phyloP scores from a whole-genome alignment of 64 coral and sea anemone genomes.

The Astreopora myriophthalma region DNA sequence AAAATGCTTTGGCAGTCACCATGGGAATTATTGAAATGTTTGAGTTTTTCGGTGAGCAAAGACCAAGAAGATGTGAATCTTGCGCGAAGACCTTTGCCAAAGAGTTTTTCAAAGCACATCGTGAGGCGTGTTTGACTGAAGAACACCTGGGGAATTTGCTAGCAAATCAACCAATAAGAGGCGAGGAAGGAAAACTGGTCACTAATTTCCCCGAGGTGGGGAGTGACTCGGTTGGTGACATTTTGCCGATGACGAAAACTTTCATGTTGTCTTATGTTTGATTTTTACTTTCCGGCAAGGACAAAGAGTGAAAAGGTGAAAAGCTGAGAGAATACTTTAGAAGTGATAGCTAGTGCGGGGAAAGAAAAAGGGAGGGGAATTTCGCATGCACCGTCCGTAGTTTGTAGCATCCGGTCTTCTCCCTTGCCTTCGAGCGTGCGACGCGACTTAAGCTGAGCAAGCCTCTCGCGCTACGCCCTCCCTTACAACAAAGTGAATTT shows the following conservation, averaged over 20 bases:
- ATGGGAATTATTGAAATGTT: constrained; percentile 81
- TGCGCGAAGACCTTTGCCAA: constrained; percentile 78
- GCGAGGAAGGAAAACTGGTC: neutral
- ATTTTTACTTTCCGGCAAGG: neutral
- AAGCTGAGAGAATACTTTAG: too few relatives aligned
- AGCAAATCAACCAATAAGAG: neutral
- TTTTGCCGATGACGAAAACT: neutral
- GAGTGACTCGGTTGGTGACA: neutral
- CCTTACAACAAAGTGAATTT: too few relatives aligned
- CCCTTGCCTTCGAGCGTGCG: too few relatives aligned
- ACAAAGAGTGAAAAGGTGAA: too few relatives aligned
- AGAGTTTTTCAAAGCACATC: constrained; percentile 66
- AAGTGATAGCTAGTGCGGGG: too few relatives aligned
- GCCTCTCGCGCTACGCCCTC: too few relatives aligned
- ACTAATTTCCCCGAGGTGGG: neutral
- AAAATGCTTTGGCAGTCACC: constrained; percentile 79
- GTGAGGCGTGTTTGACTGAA: neutral
- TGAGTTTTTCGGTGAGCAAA: constrained; percentile 89
- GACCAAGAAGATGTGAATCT: constrained; percentile 64
- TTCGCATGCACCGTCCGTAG: too few relatives aligned
- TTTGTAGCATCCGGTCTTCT: too few relatives aligned
- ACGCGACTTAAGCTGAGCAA: too few relatives aligned
- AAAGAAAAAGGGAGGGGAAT: too few relatives aligned
- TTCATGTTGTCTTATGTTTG: neutral
- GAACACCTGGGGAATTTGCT: neutral